Evolutionary conservation across 2,113 vertebrate genomes (phyloP).

Genomic region (Brienomyrus brachyistius): DNA sequence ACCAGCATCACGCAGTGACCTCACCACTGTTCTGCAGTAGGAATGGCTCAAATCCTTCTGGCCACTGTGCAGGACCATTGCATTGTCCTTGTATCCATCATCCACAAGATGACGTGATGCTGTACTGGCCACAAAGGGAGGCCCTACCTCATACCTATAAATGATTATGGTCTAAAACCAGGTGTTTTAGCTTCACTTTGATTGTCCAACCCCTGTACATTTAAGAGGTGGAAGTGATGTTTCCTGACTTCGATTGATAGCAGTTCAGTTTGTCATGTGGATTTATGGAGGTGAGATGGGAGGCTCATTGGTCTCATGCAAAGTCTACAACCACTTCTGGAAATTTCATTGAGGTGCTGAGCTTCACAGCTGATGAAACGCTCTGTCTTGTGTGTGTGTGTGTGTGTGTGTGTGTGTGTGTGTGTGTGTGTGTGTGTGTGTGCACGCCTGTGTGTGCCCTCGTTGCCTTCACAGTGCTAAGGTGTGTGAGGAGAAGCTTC

Average conservation of each 20-base stretch:
- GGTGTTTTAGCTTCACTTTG: not conserved
- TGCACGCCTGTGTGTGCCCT: not conserved
- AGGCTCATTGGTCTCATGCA: not conserved
- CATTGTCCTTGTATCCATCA: not conserved
- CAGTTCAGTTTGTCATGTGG: not conserved
- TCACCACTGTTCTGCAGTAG: not conserved
- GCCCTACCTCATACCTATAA: not conserved
- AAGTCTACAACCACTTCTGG: not conserved
- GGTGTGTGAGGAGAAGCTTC: conserved; percentile 90
- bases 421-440: no score
- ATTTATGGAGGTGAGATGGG: not conserved
- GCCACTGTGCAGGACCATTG: not conserved
- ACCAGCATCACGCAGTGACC: not conserved
- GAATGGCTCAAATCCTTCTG: not conserved
- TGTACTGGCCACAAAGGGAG: not conserved
- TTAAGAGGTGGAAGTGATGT: not conserved
- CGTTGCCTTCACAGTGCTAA: conserved; percentile 68
- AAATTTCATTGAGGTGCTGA: not conserved
- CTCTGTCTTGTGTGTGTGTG: not conserved
- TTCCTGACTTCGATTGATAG: not conserved
- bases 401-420: not conserved
- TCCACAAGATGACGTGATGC: not conserved
- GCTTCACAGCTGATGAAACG: not conserved
- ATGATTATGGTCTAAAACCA: not conserved
- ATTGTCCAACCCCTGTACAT: not conserved